These are phyloP conservation scores for Oceanites oceanicus DNA, from an alignment of 2,113 vertebrate genomes.

Conservation along the genomic window DNA sequence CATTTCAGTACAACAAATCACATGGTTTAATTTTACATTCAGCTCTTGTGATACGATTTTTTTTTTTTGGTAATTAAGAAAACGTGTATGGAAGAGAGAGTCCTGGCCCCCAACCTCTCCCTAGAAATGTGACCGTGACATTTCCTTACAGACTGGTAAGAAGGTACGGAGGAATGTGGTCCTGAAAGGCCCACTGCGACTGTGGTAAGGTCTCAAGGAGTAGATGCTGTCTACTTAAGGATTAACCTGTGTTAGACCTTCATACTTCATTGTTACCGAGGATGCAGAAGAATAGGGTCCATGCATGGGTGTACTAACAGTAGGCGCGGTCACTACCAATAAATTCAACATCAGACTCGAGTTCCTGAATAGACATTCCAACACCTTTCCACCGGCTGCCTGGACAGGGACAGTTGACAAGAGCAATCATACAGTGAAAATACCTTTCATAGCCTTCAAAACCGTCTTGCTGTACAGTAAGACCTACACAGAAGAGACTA, in stretches of 20 bases:
- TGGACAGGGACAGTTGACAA: neutral
- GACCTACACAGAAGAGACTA: neutral
- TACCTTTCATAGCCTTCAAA: neutral
- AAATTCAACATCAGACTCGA: neutral
- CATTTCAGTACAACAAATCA: neutral
- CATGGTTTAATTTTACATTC: neutral
- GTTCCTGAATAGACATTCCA: neutral
- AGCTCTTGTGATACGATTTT: neutral
- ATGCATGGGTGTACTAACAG: neutral
- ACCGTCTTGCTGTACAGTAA: neutral
- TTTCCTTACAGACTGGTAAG: neutral
- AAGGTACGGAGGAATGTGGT: neutral
- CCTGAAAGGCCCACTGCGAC: neutral
- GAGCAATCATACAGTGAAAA: neutral
- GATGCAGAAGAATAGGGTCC: neutral
- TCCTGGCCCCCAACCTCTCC: neutral
- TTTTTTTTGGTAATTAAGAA: neutral
- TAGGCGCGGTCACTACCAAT: neutral
- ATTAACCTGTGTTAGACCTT: neutral
- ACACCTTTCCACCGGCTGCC: neutral
- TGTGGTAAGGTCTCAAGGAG: neutral
- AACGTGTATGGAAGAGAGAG: neutral
- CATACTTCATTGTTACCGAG: neutral
- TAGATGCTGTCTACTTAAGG: neutral
- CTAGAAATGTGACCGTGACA: rapidly evolving